Base-by-base conservation (phyloP, 2,113 vertebrate genomes). In the Microcebus ravelobensis region DNA sequence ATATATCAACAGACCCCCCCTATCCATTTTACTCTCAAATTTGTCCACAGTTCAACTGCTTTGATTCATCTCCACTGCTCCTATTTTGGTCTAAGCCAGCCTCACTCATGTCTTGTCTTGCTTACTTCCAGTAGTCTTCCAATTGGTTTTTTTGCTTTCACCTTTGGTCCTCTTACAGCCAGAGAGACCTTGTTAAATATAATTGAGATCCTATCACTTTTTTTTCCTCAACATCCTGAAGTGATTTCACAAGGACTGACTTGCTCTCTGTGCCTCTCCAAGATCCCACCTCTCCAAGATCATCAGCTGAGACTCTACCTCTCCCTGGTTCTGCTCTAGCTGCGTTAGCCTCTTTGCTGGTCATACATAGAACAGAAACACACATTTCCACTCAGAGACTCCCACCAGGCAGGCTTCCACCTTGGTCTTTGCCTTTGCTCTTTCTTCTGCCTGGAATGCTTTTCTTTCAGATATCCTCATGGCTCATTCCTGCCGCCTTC, bases 321-420 rank as follows among this genome's bases (percentile, higher is more conserved):
- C 23, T 34, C 31, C 23, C n/a, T 3, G 3, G 23, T 45, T 39
- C 50, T 39, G 52, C 45, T 67, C 29, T 29, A 25, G 14, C 42
- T 39, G 8, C 63, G 11, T 1, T 5, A 12, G 9, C 57, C 42
- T n/a, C 57, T 36, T 25, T 70, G 50, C 31, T 31, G 6, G 25
- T 67, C 25, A 8, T 2, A 18, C 25, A 8, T 2, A 18, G 42
- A 57, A 52, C 12, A 25, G 0, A 5, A 27, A 14, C 23, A 29
- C 0, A 5, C 17, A 5, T 68, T 50, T 31, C 48, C 6, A 0
- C 34, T 1, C 2, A 12, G 12, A 39, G 50, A 25, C n/a, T 82
- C 13, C 95, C 29, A 1, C 15, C 42, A 34, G 68, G 4, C 15
- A 20, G 13, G 18, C n/a, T 36, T 27, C 20, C 5, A 8, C 25